phyloP scores from a whole-genome alignment of 2,888 invertebrate genomes.

The Drosophila fulvimacula region DNA sequence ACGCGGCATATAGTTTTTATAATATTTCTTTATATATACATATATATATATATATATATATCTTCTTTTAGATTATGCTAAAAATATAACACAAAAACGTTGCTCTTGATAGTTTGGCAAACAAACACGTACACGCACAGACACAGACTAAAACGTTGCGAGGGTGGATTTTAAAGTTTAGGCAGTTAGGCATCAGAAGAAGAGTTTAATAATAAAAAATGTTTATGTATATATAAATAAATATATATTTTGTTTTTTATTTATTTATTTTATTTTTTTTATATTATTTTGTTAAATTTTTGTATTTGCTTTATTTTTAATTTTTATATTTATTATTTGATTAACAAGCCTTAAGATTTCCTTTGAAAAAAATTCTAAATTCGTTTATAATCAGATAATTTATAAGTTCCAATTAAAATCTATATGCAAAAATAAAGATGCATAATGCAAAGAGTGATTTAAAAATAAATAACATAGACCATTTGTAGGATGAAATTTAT shows the following conservation, averaged over 20 bases:
- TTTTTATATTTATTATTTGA: background rate
- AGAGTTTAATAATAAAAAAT: too few species aligned
- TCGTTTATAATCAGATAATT: background rate
- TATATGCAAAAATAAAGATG: slow-evolving; percentile 7
- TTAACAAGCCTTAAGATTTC: background rate
- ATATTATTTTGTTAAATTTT: background rate
- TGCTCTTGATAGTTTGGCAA: slow-evolving; percentile 49
- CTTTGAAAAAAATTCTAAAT: slow-evolving; percentile 1
- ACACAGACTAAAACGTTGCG: slow-evolving; percentile 24
- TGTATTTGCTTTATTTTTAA: background rate
- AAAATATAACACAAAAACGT: slow-evolving; percentile 53
- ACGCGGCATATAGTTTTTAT: slow-evolving; percentile 53
- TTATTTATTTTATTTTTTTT: background rate
- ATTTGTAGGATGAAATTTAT: slow-evolving; percentile 23
- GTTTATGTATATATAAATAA: too few species aligned
- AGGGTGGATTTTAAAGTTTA: slow-evolving; percentile 25
- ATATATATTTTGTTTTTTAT: background rate
- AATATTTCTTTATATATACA: slow-evolving; percentile 10
- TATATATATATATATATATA: background rate
- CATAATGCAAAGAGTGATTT: background rate
- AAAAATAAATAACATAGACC: slow-evolving; percentile 32
- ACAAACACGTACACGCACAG: slow-evolving; percentile 22
- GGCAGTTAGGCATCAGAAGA: background rate
- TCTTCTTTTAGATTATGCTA: slow-evolving; percentile 51
- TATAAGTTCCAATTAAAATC: slow-evolving; percentile 16